phyloP scores from a whole-genome alignment of 1,140 invertebrate genomes.

The Lordiphosa mommai region DNA sequence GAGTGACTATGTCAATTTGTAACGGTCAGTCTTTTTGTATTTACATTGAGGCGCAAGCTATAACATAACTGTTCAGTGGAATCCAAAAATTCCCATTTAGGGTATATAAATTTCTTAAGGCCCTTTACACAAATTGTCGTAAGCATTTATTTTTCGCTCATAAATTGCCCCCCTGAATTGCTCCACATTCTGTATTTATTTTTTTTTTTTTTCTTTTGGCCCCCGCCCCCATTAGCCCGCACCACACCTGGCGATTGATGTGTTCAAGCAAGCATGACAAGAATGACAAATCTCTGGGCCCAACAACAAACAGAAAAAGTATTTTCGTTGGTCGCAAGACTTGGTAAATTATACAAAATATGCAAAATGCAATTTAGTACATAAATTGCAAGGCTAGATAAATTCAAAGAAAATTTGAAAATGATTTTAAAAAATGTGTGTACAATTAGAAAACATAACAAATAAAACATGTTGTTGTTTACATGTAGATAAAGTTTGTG shows the following conservation, averaged over 20 bases:
- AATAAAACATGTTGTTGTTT: not conserved
- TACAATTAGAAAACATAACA: no score
- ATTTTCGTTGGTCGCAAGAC: constrained; percentile 49
- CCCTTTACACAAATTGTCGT: no score
- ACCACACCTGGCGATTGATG: constrained; percentile 68
- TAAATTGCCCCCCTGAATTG: constrained; percentile 16
- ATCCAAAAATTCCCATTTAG: no score
- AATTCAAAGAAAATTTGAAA: not conserved
- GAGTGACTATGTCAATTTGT: no score
- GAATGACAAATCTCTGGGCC: constrained; percentile 68
- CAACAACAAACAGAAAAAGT: constrained; percentile 33
- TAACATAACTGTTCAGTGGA: no score
- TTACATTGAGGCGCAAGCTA: no score
- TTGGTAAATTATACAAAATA: constrained; percentile 56
- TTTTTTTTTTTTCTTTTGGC: no score
- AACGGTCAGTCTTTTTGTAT: no score
- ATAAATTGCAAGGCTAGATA: constrained; percentile 32
- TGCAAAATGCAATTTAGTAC: constrained; percentile 43
- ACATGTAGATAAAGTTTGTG: not conserved
- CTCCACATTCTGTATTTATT: constrained; percentile 43
- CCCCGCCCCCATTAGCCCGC: constrained; percentile 15
- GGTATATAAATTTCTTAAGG: no score
- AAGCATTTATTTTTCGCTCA: constrained; percentile 17
- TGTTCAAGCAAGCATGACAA: constrained; percentile 75
- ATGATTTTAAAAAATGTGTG: not conserved